phyloP scores from a whole-genome alignment of 1,140 invertebrate species.

The Heliconius melpomene region DNA sequence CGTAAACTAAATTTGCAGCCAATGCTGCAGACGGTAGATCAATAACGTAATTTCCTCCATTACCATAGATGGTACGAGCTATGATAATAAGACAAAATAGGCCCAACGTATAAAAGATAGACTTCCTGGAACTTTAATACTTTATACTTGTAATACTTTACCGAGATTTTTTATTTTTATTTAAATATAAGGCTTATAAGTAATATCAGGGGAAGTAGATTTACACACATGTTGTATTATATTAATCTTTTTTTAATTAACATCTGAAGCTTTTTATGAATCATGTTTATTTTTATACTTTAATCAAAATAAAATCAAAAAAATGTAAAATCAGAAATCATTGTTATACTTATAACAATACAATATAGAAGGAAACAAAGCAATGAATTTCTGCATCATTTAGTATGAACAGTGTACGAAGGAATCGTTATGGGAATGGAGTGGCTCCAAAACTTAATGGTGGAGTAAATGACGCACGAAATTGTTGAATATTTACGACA shows the following conservation, averaged over 20 bases:
- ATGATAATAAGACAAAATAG: no score
- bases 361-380: constrained; percentile 17
- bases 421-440: constrained; percentile 8
- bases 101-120: background rate
- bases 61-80: background rate
- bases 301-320: background rate
- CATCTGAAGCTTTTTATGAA: no score
- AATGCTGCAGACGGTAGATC: background rate
- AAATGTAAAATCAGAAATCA: background rate
- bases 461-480: constrained; percentile 14
- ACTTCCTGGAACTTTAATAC: background rate
- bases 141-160: no score
- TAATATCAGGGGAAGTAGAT: no score
- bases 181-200: no score
- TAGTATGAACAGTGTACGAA: constrained; percentile 22
- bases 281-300: no score
- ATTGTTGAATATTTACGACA: background rate
- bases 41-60: background rate
- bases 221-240: no score
- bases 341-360: background rate
- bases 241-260: no score
- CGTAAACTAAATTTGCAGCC: background rate
- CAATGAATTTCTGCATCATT: constrained; percentile 39
- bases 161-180: no score
- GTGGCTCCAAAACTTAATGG: constrained; percentile 1